A percentile compares a stretch with the other conserved stretches of the same genome.
phyloP scores from a whole-genome alignment of 2,888 invertebrate species.

The Acrocyrtus sp. region DNA sequence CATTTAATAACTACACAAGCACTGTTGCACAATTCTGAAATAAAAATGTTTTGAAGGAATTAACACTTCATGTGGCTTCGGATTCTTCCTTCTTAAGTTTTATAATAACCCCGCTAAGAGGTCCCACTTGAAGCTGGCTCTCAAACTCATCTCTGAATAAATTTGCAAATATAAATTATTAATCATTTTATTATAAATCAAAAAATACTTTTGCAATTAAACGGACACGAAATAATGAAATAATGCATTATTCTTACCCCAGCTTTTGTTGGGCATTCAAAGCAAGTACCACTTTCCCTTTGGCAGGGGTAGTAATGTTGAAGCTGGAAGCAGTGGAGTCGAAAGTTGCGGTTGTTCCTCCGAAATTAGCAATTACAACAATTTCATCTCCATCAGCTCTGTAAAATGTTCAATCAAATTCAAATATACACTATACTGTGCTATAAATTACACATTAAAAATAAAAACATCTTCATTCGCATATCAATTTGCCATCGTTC shows the following conservation, averaged over 20 bases:
- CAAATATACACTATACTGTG: not conserved
- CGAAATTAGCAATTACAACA: slow-evolving; percentile 23
- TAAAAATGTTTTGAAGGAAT: too few species aligned
- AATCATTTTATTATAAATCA: too few species aligned
- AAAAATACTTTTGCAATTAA: not conserved
- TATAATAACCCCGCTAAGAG: slow-evolving; percentile 9
- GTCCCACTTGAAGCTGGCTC: not conserved
- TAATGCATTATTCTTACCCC: not conserved
- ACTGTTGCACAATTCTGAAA: too few species aligned
- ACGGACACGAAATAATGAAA: not conserved
- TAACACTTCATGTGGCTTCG: too few species aligned
- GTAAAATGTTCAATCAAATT: not conserved
- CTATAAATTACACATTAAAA: not conserved
- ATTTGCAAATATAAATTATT: slow-evolving; percentile 2
- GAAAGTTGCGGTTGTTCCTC: not conserved
- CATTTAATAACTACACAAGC: too few species aligned
- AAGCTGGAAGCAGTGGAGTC: not conserved
- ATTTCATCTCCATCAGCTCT: slow-evolving; percentile 6
- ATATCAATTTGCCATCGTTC: too few species aligned
- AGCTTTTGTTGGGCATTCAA: not conserved
- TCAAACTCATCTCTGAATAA: not conserved
- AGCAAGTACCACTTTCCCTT: slow-evolving; percentile 4
- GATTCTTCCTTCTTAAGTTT: slow-evolving; percentile 11
- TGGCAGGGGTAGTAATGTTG: not conserved
- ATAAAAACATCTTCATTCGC: too few species aligned